phyloP scores from a whole-genome alignment of 2,797 vertebrate genomes.

The Eulemur rubriventer region DNA sequence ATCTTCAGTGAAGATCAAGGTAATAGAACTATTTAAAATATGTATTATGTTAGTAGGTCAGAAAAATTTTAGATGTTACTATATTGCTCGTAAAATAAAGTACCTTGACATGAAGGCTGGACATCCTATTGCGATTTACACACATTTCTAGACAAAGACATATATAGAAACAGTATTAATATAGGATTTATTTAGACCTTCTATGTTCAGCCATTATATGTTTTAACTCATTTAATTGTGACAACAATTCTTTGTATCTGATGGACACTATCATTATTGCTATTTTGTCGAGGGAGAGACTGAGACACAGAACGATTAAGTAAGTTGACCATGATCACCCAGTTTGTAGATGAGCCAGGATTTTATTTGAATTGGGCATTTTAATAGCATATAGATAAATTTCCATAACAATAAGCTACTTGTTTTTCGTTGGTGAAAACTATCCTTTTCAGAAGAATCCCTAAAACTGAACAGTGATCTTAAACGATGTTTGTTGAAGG shows the following conservation, averaged over 20 bases:
- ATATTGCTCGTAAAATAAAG: background rate
- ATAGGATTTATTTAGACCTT: background rate
- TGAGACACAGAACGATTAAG: background rate
- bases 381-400: conserved; percentile 12
- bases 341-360: background rate
- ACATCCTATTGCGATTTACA: background rate
- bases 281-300: background rate
- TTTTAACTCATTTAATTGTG: background rate
- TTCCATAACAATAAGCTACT: conserved; percentile 36
- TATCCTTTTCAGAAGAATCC: background rate
- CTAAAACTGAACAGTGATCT: conserved; percentile 18
- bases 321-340: background rate
- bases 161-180: background rate
- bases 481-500: background rate
- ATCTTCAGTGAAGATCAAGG: background rate
- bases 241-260: background rate
- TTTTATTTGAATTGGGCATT: conserved; percentile 51
- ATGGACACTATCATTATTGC: background rate
- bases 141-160: background rate
- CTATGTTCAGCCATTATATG: background rate
- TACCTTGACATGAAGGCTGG: background rate
- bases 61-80: conserved; percentile 36
- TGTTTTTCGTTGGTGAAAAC: conserved; percentile 12
- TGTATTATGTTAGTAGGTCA: background rate
- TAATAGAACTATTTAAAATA: background rate